Conservation (phyloP, 2,797 vertebrate species). For the Adrianichthys oophorus region DNA sequence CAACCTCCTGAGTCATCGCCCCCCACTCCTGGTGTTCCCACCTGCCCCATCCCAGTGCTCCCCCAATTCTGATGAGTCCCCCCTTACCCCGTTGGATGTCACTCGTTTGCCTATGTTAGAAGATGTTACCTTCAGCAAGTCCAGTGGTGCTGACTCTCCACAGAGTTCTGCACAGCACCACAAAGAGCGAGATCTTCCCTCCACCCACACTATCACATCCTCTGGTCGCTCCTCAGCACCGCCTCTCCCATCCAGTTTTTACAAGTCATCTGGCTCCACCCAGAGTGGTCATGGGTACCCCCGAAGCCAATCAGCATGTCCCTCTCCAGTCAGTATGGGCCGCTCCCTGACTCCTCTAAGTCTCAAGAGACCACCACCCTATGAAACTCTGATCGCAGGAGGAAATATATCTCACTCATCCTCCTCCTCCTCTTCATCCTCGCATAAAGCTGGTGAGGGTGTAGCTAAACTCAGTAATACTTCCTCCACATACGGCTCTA, state of each 20-base stretch:
- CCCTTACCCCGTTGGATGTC: slow-evolving; percentile 91
- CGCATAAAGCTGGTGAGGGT: slow-evolving; percentile 81
- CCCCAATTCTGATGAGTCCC: slow-evolving; percentile 96
- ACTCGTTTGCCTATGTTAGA: slow-evolving; percentile 79
- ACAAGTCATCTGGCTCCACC: slow-evolving; percentile 84
- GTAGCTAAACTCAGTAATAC: slow-evolving; percentile 80
- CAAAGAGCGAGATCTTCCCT: slow-evolving; percentile 52
- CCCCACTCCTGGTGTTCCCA: slow-evolving; percentile 89
- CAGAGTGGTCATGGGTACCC: slow-evolving; percentile 91
- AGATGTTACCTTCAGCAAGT: slow-evolving; percentile 83
- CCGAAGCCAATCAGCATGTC: slow-evolving; percentile 93
- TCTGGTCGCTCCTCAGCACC: slow-evolving; percentile 90
- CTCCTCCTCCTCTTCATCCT: slow-evolving; percentile 82
- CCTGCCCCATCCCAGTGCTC: slow-evolving; percentile 91
- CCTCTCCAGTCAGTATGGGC: slow-evolving; percentile 92
- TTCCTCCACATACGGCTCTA: slow-evolving; percentile 76
- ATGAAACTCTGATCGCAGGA: slow-evolving; percentile 81
- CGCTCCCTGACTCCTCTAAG: slow-evolving; percentile 89
- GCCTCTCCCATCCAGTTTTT: slow-evolving; percentile 87
- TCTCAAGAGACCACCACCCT: slow-evolving; percentile 93
- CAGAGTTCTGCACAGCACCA: slow-evolving; percentile 40
- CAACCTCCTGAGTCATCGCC: slow-evolving; percentile 90
- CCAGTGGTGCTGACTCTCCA: slow-evolving; percentile 27
- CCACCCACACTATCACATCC: slow-evolving; percentile 80
- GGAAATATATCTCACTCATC: slow-evolving; percentile 83